phyloP scores from a whole-genome alignment of 2,888 invertebrate species.

The Cheilosia scutellata region DNA sequence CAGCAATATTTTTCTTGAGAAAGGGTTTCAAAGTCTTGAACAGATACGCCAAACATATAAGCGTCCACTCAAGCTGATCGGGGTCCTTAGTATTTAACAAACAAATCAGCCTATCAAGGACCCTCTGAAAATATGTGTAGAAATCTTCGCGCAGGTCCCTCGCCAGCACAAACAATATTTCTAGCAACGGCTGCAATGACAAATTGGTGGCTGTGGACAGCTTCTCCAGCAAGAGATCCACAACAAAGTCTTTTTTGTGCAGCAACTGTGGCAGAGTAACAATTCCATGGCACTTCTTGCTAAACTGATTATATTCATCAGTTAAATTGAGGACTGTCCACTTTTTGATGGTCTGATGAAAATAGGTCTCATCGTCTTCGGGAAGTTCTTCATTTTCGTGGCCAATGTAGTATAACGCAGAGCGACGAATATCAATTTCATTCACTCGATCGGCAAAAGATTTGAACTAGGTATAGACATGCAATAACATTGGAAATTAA shows the following conservation, averaged over 20 bases:
- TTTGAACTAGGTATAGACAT: slow-evolving; percentile 88
- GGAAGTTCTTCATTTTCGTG: slow-evolving; percentile 90
- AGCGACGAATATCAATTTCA: slow-evolving; percentile 91
- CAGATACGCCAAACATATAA: slow-evolving; percentile 93
- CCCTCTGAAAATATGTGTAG: slow-evolving; percentile 92
- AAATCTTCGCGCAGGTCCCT: slow-evolving; percentile 95
- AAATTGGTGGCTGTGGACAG: slow-evolving; percentile 89
- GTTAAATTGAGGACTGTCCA: slow-evolving; percentile 96
- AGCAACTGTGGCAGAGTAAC: slow-evolving; percentile 94
- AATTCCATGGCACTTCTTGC: slow-evolving; percentile 88
- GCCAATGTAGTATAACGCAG: slow-evolving; percentile 93
- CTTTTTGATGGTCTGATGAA: slow-evolving; percentile 92
- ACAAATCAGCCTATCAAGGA: slow-evolving; percentile 90
- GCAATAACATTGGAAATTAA: background rate
- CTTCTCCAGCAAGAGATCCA: slow-evolving; percentile 89
- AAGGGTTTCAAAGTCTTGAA: slow-evolving; percentile 95
- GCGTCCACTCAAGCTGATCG: slow-evolving; percentile 93
- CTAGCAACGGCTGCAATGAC: slow-evolving; percentile 92
- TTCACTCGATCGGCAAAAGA: slow-evolving; percentile 94
- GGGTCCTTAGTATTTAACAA: slow-evolving; percentile 90
- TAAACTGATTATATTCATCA: slow-evolving; percentile 91
- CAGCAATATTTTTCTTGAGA: slow-evolving; percentile 91
- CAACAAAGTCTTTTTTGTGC: slow-evolving; percentile 90
- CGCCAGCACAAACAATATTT: slow-evolving; percentile 93
- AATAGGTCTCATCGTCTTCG: slow-evolving; percentile 89